phyloP scores from a whole-genome alignment of 2,888 invertebrate species.

The Beris chalybata region DNA sequence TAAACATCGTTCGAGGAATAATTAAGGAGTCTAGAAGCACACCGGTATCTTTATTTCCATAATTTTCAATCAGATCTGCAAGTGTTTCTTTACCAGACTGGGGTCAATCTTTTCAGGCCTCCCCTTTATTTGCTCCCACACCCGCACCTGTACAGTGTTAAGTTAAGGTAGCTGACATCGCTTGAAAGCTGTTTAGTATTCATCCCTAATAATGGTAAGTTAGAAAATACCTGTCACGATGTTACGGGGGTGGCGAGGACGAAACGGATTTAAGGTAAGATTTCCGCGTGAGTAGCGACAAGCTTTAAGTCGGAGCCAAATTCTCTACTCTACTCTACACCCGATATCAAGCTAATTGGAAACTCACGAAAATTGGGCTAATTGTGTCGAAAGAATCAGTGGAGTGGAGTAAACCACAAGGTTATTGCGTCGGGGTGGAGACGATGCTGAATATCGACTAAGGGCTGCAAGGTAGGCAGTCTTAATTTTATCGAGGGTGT shows the following conservation, averaged over 20 bases:
- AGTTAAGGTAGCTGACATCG: background rate
- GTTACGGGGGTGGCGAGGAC: background rate
- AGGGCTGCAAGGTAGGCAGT: too few species aligned
- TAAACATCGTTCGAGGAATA: constrained; percentile 2
- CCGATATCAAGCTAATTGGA: constrained; percentile 18
- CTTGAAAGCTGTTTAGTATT: constrained; percentile 24
- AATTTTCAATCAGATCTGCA: constrained; percentile 28
- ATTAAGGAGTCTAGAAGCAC: constrained; percentile 18
- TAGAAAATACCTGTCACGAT: constrained; percentile 17
- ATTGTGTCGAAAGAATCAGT: constrained; percentile 26
- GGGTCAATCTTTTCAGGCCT: background rate
- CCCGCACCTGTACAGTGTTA: background rate
- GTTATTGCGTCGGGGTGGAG: too few species aligned
- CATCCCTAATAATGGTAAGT: constrained; percentile 29
- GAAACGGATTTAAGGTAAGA: too few species aligned
- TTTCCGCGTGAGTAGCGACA: too few species aligned
- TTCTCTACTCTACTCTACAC: too few species aligned
- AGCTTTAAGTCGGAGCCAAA: too few species aligned
- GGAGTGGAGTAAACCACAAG: background rate
- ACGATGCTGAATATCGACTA: too few species aligned
- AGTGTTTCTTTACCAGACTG: background rate
- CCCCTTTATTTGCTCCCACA: background rate
- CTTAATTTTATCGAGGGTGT: too few species aligned
- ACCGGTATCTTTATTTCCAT: constrained; percentile 21
- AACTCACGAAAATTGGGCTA: constrained; percentile 27